These are phyloP conservation scores for Amyelois transitella DNA, from an alignment of 1,140 invertebrate species.

Conservation along the genomic window DNA sequence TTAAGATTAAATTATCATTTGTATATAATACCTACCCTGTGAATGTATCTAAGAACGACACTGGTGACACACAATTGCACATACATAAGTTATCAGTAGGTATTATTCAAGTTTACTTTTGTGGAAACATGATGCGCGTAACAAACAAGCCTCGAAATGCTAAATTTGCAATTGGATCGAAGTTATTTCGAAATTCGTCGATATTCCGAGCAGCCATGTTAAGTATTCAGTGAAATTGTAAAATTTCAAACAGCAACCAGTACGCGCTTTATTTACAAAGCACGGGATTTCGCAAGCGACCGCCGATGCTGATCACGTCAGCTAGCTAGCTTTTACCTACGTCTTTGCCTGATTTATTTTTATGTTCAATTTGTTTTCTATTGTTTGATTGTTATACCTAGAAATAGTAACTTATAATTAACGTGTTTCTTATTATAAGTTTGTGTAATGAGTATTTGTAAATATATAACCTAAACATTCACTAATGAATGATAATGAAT, in stretches of 20 bases:
- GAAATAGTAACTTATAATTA: not conserved
- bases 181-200: constrained; percentile 23
- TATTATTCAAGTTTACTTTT: too few relatives aligned
- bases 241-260: constrained; percentile 46
- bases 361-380: not conserved
- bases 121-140: not conserved
- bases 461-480: too few relatives aligned
- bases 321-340: not conserved
- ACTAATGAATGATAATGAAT: too few relatives aligned
- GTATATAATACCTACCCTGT: too few relatives aligned
- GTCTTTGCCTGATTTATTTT: not conserved
- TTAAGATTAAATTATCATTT: too few relatives aligned
- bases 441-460: too few relatives aligned
- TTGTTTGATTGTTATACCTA: not conserved
- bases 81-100: too few relatives aligned
- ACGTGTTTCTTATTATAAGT: too few relatives aligned
- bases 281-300: constrained; percentile 49
- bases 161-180: not conserved
- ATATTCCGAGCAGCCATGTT: constrained; percentile 29
- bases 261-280: constrained; percentile 44
- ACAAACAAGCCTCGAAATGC: not conserved
- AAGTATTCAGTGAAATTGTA: constrained; percentile 65
- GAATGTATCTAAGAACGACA: too few relatives aligned
- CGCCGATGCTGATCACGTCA: constrained; percentile 25
- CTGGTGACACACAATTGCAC: too few relatives aligned